Evolutionary conservation across 1,140 invertebrate genomes (phyloP), one percentile per base, ranked within the genome.

Genomic region (Lethrus apterus): DNA sequence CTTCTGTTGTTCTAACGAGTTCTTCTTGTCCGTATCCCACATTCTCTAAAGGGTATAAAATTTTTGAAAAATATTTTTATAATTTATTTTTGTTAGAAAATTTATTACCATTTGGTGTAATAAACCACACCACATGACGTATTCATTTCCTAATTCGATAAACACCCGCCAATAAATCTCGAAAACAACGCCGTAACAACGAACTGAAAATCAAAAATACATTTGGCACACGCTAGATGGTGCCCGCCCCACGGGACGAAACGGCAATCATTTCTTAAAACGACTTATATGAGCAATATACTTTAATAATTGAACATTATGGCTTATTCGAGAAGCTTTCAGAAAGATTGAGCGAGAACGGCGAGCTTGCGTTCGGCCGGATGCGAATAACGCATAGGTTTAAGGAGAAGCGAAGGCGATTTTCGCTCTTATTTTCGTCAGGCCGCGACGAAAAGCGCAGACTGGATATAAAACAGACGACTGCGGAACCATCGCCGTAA

Each of bases 231-330:
- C n/a, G n/a, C n/a, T n/a, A n/a, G n/a, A n/a, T n/a, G n/a, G n/a
- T n/a, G n/a, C 35, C 42, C 41, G 17, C 17, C 20, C 48, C 38
- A 41, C 32, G 41, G 24, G 29, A 30, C 46, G 33, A 31, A 33
- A 34, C 50, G 38, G 61, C 59, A 59, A 64, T 64, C 60, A 63
- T 62, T 64, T 56, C 56, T 60, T 56, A 62, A 63, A 64, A 60
- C 60, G 60, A 64, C 59, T 58, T 62, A 60, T 63, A 62, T 58
- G 62, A 58, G 59, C 60, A 53, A 65, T 64, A 63, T 52, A 57
- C 55, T 57, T 66, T 59, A 66, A 66, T 66, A 65, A 66, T 66
- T 66, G 61, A 66, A 59, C 57, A 60, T 66, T 64, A 64, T 62
- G 52, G 62, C 52, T 55, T 60, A 21, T 58, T 49, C 54, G 58